Conservation (phyloP, 2,113 vertebrate species). For the Callipepla squamata region DNA sequence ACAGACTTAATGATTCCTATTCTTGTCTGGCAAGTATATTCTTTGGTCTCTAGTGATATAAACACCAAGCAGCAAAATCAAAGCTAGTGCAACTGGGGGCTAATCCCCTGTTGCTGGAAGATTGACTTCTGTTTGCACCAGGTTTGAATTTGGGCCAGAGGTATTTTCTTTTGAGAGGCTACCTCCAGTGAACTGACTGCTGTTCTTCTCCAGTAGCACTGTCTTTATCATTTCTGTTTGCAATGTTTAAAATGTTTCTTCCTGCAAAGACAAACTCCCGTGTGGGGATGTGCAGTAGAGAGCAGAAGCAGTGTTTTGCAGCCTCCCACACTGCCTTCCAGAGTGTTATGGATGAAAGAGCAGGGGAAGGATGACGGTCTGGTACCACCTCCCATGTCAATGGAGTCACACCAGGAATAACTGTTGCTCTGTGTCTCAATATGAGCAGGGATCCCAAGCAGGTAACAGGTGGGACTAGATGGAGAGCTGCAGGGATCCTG, state of each 20-base stretch:
- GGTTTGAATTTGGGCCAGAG: slow-evolving; percentile 63
- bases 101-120: slow-evolving; percentile 57
- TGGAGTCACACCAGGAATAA: background rate
- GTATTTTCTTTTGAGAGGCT: slow-evolving; percentile 52
- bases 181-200: slow-evolving; percentile 51
- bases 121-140: slow-evolving; percentile 53
- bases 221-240: slow-evolving; percentile 49
- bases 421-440: slow-evolving; percentile 5
- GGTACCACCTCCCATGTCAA: background rate
- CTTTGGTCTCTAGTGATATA: slow-evolving; percentile 82
- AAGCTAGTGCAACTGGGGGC: slow-evolving; percentile 54
- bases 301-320: slow-evolving; percentile 22
- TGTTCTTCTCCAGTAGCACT: slow-evolving; percentile 50
- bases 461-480: background rate
- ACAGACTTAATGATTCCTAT: slow-evolving; percentile 99
- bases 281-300: slow-evolving; percentile 40
- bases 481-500: slow-evolving; percentile 4
- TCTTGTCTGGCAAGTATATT: slow-evolving; percentile 96
- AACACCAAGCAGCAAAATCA: slow-evolving; percentile 69
- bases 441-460: slow-evolving; percentile 16
- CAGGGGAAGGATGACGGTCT: background rate
- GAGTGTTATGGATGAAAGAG: slow-evolving; percentile 41
- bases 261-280: slow-evolving; percentile 27
- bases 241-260: slow-evolving; percentile 53
- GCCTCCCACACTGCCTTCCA: slow-evolving; percentile 37